Percentiles rank a stretch among this genome's conserved stretches.
Conservation (phyloP, 2,888 invertebrate species). For the Cataglyphis albicans region DNA sequence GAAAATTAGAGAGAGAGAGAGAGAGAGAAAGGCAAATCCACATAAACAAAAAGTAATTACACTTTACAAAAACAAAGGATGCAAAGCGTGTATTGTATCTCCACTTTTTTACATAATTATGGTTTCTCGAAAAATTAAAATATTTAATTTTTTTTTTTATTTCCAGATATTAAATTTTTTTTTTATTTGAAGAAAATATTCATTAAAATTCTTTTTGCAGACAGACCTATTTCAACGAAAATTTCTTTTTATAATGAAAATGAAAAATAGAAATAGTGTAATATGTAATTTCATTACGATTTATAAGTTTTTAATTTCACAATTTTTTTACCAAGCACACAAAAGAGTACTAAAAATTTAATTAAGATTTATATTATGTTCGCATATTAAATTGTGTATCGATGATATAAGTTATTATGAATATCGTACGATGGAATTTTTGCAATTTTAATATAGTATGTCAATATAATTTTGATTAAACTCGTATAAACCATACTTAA, state of each 20-base stretch:
- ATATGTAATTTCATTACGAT: background rate
- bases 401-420: background rate
- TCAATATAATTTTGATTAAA: constrained; percentile 4
- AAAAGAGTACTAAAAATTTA: background rate
- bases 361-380: background rate
- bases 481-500: background rate
- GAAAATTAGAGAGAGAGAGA: constrained; percentile 8
- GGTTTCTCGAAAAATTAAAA: background rate
- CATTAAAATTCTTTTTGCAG: background rate
- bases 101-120: constrained; percentile 23
- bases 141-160: background rate
- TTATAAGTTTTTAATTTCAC: background rate
- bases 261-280: background rate
- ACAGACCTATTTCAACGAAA: background rate
- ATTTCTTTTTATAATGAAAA: background rate
- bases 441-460: constrained; percentile 12
- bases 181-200: background rate
- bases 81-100: constrained; percentile 3
- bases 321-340: background rate
- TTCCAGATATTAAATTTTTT: background rate
- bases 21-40: constrained; percentile 7
- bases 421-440: background rate
- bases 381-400: background rate
- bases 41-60: constrained; percentile 1
- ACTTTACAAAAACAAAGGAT: background rate